phyloP scores from a whole-genome alignment of 2,113 vertebrate genomes.

The Crotalus horridus region DNA sequence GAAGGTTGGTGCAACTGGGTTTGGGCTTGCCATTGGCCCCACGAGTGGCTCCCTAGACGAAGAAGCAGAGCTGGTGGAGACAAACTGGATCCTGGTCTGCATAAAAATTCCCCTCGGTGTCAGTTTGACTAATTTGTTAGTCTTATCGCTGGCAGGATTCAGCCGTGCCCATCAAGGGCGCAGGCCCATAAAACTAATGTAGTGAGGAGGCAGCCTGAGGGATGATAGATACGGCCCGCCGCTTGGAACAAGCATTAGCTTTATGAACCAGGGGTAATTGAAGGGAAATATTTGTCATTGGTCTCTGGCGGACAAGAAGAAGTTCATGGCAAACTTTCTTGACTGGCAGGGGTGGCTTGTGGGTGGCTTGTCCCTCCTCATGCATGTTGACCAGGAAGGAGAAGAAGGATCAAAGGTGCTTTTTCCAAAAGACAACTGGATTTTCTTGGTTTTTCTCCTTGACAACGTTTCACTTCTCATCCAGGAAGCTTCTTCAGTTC shows the following conservation, averaged over 20 bases:
- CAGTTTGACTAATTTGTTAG: constrained; percentile 81
- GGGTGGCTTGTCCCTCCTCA: neutral
- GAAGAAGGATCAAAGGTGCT: neutral
- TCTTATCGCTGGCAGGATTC: constrained; percentile 72
- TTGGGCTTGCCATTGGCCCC: too few relatives aligned
- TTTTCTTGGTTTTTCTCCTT: neutral
- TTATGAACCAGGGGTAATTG: constrained; percentile 70
- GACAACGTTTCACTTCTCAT: neutral
- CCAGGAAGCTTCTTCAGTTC: neutral
- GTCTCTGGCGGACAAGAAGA: constrained; percentile 44
- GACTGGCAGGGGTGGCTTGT: neutral
- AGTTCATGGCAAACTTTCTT: neutral
- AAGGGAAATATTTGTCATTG: constrained; percentile 70
- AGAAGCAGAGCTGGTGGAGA: neutral
- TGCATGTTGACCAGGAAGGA: neutral
- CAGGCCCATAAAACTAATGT: constrained; percentile 73
- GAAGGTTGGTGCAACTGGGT: neutral
- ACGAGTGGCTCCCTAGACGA: neutral
- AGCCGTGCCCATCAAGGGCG: constrained; percentile 56
- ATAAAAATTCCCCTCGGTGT: constrained; percentile 59
- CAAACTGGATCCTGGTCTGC: neutral
- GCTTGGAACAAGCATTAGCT: constrained; percentile 66
- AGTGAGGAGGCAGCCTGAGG: constrained; percentile 58
- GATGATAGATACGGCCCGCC: constrained; percentile 69
- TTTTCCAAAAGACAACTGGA: neutral